Conservation (phyloP, 2,113 vertebrate genomes). For the Alectura lathami region DNA sequence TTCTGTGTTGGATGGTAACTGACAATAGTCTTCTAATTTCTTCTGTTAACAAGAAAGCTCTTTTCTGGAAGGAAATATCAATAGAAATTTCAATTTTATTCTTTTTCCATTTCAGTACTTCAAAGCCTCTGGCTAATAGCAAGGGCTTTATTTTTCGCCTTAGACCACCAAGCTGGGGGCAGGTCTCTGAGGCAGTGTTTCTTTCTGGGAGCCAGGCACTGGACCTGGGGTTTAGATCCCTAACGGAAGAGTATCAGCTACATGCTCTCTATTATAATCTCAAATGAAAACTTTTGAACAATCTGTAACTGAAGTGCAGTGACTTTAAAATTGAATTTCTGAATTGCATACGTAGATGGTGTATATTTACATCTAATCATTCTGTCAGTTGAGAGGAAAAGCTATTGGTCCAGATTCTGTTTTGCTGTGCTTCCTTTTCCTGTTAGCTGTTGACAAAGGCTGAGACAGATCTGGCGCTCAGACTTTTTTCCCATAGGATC, state of each 20-base stretch:
- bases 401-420: not conserved
- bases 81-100: not conserved
- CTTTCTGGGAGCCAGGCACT: not conserved
- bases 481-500: not conserved
- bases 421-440: not conserved
- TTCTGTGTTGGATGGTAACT: not conserved
- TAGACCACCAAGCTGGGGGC: not conserved
- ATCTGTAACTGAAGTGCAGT: not conserved
- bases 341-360: not conserved
- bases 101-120: not conserved
- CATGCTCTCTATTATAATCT: not conserved
- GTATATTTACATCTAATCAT: not conserved
- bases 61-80: not conserved
- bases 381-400: not conserved
- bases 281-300: not conserved
- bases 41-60: not conserved
- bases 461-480: fast-evolving
- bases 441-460: not conserved
- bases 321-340: not conserved
- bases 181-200: not conserved
- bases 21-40: not conserved
- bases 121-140: not conserved
- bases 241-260: not conserved
- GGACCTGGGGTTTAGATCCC: not conserved
- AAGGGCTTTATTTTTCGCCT: not conserved